phyloP scores from a whole-genome alignment of 2,797 vertebrate species.

The Bryconaethiops microstoma region DNA sequence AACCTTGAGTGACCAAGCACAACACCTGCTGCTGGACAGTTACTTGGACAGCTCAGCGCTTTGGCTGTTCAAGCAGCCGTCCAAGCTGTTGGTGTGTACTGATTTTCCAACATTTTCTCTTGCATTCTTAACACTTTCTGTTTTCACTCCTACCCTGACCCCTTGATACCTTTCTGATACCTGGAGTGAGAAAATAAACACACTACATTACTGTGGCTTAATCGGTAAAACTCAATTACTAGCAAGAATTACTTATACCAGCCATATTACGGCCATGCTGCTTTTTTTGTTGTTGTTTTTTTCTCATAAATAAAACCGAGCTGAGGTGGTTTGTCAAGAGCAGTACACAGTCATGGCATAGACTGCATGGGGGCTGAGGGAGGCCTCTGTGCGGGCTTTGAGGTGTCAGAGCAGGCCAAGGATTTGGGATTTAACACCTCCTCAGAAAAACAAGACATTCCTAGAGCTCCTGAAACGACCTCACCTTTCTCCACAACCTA shows the following conservation, averaged over 20 bases:
- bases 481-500: conserved; percentile 16
- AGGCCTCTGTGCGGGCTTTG: conserved; percentile 3
- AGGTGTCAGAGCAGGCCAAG: conserved; percentile 15
- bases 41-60: background rate
- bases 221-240: no score
- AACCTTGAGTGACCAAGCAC: conserved; percentile 23
- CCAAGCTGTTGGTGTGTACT: background rate
- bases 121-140: no score
- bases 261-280: background rate
- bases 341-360: background rate
- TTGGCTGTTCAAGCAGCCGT: background rate
- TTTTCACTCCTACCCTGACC: no score
- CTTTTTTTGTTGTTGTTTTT: background rate
- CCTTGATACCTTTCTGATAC: no score
- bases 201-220: no score
- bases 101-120: background rate
- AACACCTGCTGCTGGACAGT: background rate
- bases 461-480: conserved; percentile 21
- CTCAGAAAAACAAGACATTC: conserved; percentile 20
- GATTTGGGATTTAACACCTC: conserved; percentile 4
- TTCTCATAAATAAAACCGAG: background rate
- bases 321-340: background rate
- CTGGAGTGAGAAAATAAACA: no score
- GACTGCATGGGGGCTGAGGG: background rate
- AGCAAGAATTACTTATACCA: background rate